A percentile compares a stretch with the other conserved stretches of the same genome.
phyloP scores from a whole-genome alignment of 2,797 vertebrate species.

The Pelodytes ibericus region DNA sequence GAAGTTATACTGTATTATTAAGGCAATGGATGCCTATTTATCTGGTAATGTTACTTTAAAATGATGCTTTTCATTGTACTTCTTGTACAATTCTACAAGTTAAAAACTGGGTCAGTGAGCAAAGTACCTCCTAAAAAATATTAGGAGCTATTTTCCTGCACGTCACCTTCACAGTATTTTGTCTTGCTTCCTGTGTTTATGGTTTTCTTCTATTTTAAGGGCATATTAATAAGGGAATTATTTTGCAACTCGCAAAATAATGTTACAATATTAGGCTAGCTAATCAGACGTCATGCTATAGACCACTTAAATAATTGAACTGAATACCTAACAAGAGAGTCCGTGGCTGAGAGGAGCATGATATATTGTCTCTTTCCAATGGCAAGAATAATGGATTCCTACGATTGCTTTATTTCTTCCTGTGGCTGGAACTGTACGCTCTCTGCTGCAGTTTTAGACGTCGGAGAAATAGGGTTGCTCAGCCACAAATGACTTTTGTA shows the following conservation, averaged over 20 bases:
- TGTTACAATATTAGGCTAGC: conserved; percentile 27
- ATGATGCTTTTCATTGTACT: too few species aligned
- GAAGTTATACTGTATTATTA: too few species aligned
- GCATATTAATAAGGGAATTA: conserved; percentile 4
- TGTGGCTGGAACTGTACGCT: not conserved
- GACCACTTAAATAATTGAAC: conserved; percentile 29
- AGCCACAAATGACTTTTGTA: conserved; percentile 35
- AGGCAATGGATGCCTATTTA: too few species aligned
- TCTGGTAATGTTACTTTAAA: too few species aligned
- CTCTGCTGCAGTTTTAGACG: conserved; percentile 11
- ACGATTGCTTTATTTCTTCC: conserved; percentile 13
- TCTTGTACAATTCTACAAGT: too few species aligned
- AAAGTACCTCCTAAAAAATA: not conserved
- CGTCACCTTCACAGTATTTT: not conserved
- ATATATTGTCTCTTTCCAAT: conserved; percentile 11
- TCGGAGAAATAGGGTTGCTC: conserved; percentile 43
- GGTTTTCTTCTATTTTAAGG: not conserved
- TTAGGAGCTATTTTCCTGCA: not conserved
- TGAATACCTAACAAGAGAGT: conserved; percentile 41
- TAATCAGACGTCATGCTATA: conserved; percentile 33
- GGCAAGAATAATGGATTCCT: conserved; percentile 12
- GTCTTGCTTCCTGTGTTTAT: not conserved
- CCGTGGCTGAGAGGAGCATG: not conserved
- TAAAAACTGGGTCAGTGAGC: not conserved
- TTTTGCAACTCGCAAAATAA: conserved; percentile 1